Evolutionary conservation across 2,113 vertebrate genomes (phyloP), one percentile per base, ranked within the genome.

Genomic region (Oreochromis tanganicae): DNA sequence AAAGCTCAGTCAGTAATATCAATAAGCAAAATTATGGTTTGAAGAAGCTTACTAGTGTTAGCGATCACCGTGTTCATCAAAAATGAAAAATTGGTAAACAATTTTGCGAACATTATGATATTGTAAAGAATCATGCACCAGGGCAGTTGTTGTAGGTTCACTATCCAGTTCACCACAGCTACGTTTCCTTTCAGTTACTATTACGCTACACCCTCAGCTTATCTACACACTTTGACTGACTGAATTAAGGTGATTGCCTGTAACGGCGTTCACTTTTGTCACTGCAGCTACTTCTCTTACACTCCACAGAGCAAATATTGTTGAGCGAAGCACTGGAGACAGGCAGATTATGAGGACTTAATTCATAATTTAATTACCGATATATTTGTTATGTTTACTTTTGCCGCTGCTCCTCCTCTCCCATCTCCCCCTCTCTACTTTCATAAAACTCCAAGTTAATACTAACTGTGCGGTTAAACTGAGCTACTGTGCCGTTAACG

Each of bases 401-500:
- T 29, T 75, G 43, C 71, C 2, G 3, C 43, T 19, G 19, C 43
- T 46, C 24, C 17, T 48, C 68, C 41, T 75, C 41, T 75, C 14
- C 41, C 43, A 29, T 17, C 27, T 32, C 0, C 1, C 43, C 71
- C 4, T 7, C 24, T 75, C 16, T 75, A 7, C 43, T 75, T 75
- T 75, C 41, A 75, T 75, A 29, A 17, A 29, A 75, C 14, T 21
- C 24, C 16, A 48, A 5, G 43, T 29, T 75, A 29, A 29, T 19
- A 11, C 71, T 48, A 75, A 48, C 14, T 48, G 6, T 48, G 41
- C 3, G 19, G 9, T 75, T 46, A 73, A 73, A 48, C 21, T 46
- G 68, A 75, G 68, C 14, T 29, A 0, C 0, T 46, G 38, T 46
- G 66, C 7, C 8, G 4, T 73, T 17, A 73, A 9, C 0, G 5